Conservation (phyloP, 2,888 invertebrate genomes). For the Cinara cedri region DNA sequence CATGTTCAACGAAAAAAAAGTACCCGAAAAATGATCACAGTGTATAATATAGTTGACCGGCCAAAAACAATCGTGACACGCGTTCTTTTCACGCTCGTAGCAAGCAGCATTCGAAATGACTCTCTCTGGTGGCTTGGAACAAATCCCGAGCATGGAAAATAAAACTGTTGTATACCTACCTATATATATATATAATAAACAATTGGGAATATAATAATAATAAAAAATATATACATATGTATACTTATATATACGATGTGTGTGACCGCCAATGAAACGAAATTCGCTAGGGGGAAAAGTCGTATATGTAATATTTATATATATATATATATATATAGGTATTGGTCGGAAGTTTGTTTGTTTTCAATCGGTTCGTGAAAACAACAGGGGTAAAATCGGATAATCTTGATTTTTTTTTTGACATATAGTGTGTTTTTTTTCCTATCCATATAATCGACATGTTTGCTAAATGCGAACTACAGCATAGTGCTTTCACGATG, state of each 20-base stretch:
- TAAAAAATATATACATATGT: neutral
- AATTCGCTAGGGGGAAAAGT: neutral
- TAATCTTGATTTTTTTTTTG: neutral
- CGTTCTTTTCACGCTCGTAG: too few species aligned
- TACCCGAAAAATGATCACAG: too few species aligned
- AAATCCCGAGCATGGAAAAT: neutral
- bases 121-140: constrained; percentile 6
- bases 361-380: constrained; percentile 26
- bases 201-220: constrained; percentile 16
- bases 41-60: too few species aligned
- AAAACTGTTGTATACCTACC: too few species aligned
- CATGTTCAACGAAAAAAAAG: too few species aligned
- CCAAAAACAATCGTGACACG: too few species aligned
- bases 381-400: neutral
- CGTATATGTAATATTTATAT: neutral
- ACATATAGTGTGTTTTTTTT: too few species aligned
- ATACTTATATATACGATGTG: too few species aligned
- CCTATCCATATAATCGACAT: constrained; percentile 17
- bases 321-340: neutral
- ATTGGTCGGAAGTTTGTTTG: constrained; percentile 17
- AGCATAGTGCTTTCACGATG: too few species aligned
- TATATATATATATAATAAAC: neutral
- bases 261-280: neutral
- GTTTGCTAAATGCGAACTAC: constrained; percentile 30
- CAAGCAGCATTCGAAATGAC: neutral